These are phyloP conservation scores for Disparrhopalites patrizii DNA, from an alignment of 2,888 invertebrate species.

Conservation along the genomic window DNA sequence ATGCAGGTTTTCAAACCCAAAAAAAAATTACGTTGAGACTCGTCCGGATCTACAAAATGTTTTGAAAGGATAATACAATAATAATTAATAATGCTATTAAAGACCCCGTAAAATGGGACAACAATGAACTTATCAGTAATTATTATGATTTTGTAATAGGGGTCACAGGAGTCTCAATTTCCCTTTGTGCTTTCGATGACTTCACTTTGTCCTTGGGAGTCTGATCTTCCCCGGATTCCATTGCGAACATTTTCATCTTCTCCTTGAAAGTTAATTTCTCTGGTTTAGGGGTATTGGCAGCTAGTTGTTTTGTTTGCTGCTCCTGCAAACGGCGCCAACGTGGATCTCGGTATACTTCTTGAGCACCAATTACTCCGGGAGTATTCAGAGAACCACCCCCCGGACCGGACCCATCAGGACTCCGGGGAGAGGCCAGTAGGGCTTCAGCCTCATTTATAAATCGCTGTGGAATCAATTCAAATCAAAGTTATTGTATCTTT, in stretches of 20 bases:
- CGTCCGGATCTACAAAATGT: too few species aligned
- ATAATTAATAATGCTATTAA: too few species aligned
- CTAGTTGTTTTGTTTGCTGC: slow-evolving; percentile 62
- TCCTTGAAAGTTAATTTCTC: slow-evolving; percentile 96
- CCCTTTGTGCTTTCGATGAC: slow-evolving; percentile 90
- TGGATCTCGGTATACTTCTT: slow-evolving; percentile 71
- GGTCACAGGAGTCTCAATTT: slow-evolving; percentile 68
- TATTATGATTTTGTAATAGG: not conserved
- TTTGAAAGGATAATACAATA: too few species aligned
- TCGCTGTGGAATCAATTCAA: slow-evolving; percentile 62
- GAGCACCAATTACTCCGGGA: slow-evolving; percentile 95
- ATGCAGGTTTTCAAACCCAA: too few species aligned
- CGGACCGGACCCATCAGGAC: slow-evolving; percentile 57
- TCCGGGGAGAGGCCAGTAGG: slow-evolving; percentile 63
- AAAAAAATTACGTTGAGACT: too few species aligned
- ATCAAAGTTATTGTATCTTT: too few species aligned
- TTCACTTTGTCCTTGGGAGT: slow-evolving; percentile 94
- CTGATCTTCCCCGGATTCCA: slow-evolving; percentile 88
- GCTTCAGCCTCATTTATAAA: slow-evolving; percentile 64
- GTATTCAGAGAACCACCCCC: slow-evolving; percentile 63
- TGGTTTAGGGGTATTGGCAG: slow-evolving; percentile 64
- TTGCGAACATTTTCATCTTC: slow-evolving; percentile 99
- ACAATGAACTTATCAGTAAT: too few species aligned
- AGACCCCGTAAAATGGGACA: too few species aligned
- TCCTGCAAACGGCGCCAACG: slow-evolving; percentile 81